These are phyloP conservation scores for Sinocyclocheilus grahami DNA, from an alignment of 2,113 vertebrate species.

Conservation along the genomic window DNA sequence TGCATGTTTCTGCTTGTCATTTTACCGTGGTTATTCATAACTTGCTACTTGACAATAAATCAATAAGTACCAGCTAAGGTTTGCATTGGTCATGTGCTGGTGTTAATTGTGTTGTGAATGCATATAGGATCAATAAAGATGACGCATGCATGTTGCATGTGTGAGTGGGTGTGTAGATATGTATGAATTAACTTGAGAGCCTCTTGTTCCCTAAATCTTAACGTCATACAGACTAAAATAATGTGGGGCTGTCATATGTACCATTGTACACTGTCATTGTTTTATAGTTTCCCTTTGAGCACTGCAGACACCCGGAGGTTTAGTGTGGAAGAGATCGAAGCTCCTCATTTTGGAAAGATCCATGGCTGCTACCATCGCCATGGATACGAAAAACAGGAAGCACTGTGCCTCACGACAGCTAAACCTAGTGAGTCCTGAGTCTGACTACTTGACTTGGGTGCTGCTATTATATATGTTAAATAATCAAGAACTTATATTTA, in stretches of 20 bases:
- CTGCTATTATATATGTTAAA: neutral
- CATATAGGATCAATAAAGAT: neutral
- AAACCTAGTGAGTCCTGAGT: constrained; percentile 83
- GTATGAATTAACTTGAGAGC: constrained; percentile 3
- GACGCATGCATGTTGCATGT: constrained; percentile 5
- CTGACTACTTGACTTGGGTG: neutral
- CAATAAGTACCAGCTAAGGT: neutral
- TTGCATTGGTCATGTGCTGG: neutral
- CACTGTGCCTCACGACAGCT: constrained; percentile 78
- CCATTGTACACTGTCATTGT: constrained; percentile 50
- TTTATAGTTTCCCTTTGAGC: constrained; percentile 86
- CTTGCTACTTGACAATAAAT: neutral
- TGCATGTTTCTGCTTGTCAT: constrained; percentile 34
- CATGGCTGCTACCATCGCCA: constrained; percentile 83
- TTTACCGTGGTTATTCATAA: neutral
- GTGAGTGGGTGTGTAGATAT: neutral
- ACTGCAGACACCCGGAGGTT: constrained; percentile 82
- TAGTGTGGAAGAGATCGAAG: constrained; percentile 89
- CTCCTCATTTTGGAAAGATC: constrained; percentile 78
- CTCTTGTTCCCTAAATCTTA: neutral
- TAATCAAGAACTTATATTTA: neutral
- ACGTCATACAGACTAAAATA: neutral
- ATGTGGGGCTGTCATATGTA: constrained; percentile 19
- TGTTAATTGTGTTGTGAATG: neutral
- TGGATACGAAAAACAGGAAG: constrained; percentile 83